These are phyloP conservation scores for Dysmachus trigonus DNA, from an alignment of 2,888 invertebrate genomes.

Conservation along the genomic window DNA sequence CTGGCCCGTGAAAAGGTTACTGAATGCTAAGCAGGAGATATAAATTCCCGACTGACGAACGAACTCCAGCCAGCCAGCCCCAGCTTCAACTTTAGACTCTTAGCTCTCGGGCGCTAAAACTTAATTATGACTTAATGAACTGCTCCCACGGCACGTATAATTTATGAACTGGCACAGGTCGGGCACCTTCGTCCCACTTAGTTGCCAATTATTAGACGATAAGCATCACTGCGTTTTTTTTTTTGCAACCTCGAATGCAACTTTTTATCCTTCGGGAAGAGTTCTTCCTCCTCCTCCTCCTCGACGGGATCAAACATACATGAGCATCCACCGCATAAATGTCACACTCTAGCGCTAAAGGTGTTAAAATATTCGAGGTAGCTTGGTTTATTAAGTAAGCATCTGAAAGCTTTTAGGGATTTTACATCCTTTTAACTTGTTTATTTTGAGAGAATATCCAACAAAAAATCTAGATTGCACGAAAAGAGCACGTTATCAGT, in stretches of 20 bases:
- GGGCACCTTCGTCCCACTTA: not conserved
- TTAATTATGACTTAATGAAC: conserved; percentile 21
- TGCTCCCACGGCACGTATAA: not conserved
- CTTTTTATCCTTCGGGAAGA: not conserved
- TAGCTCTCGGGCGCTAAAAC: not conserved
- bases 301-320: not conserved
- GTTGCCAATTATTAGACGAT: not conserved
- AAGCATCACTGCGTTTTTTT: not conserved
- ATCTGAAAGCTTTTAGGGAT: not conserved
- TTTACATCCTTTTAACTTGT: not conserved
- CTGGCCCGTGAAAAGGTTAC: conserved; percentile 3
- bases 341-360: not conserved
- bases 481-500: not conserved
- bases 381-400: not conserved
- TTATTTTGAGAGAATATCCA: not conserved
- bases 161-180: not conserved
- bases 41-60: not conserved
- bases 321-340: not conserved
- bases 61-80: not conserved
- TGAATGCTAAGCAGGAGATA: conserved; percentile 13
- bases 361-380: not conserved
- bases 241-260: not conserved
- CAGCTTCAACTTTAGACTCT: not conserved
- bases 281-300: not conserved
- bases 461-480: not conserved